phyloP scores from a whole-genome alignment of 1,140 invertebrate species.

The Maniola jurtina region DNA sequence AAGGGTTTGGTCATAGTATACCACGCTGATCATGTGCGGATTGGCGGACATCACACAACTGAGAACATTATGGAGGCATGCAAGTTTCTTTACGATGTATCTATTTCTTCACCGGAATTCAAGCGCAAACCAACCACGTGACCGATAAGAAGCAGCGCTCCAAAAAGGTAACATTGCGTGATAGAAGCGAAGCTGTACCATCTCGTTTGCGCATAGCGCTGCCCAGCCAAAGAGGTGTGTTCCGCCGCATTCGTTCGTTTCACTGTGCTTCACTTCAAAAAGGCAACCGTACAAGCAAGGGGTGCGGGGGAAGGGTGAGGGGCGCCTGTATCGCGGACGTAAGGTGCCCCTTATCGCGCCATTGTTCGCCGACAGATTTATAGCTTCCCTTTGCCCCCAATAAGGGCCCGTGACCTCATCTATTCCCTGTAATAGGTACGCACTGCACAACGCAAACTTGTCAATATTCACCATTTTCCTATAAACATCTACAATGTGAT shows the following conservation, averaged over 20 bases:
- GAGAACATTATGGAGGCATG: too few relatives aligned
- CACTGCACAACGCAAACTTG: constrained; percentile 43
- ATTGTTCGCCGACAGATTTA: constrained; percentile 76
- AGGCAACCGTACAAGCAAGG: background rate
- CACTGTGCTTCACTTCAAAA: too few relatives aligned
- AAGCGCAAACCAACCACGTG: too few relatives aligned
- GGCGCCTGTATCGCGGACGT: constrained; percentile 52
- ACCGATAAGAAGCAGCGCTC: too few relatives aligned
- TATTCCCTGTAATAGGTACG: constrained; percentile 34
- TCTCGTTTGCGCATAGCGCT: background rate
- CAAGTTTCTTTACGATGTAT: too few relatives aligned
- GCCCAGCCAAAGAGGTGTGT: background rate
- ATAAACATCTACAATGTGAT: background rate
- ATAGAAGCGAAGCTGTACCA: too few relatives aligned
- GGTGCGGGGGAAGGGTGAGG: constrained; percentile 15
- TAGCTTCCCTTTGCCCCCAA: constrained; percentile 76
- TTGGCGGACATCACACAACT: too few relatives aligned
- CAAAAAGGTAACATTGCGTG: too few relatives aligned
- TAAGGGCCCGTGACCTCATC: constrained; percentile 73
- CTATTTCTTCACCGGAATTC: too few relatives aligned
- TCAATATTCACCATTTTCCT: constrained; percentile 17
- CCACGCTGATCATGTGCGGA: too few relatives aligned
- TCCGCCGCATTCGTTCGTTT: too few relatives aligned
- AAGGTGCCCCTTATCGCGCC: constrained; percentile 72
- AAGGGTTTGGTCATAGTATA: too few relatives aligned